phyloP scores from a whole-genome alignment of 64 coral and sea anemone species.

The Trachythela sp. region DNA sequence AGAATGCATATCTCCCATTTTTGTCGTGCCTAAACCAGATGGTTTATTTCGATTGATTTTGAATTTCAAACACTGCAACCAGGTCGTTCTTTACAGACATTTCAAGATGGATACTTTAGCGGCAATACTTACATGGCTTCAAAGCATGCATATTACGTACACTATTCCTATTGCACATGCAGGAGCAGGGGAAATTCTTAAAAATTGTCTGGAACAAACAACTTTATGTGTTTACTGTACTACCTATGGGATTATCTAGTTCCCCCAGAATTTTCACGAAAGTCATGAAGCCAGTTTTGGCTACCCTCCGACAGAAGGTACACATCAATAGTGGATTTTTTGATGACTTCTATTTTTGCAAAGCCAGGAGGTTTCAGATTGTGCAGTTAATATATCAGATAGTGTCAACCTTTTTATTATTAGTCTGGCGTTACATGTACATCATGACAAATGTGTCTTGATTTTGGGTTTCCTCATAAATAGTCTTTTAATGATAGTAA shows the following conservation, averaged over 20 bases:
- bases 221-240: conserved; percentile 17
- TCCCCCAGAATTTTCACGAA: conserved; percentile 52
- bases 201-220: conserved; percentile 23
- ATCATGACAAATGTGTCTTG: conserved; percentile 47
- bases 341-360: conserved; percentile 47
- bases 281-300: conserved; percentile 38
- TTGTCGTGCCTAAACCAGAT: conserved; percentile 49
- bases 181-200: conserved; percentile 42
- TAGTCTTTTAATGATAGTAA: conserved; percentile 4
- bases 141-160: conserved; percentile 56
- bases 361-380: too few species aligned
- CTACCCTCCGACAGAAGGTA: conserved; percentile 22
- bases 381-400: too few species aligned
- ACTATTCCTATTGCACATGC: conserved; percentile 44
- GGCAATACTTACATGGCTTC: conserved; percentile 44
- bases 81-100: conserved; percentile 41
- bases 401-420: too few species aligned
- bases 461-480: conserved; percentile 50
- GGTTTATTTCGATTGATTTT: conserved; percentile 51
- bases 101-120: conserved; percentile 52
- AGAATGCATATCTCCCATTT: conserved; percentile 45
- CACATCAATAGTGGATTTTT: conserved; percentile 32
- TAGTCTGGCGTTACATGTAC: conserved; percentile 33
- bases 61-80: conserved; percentile 61
- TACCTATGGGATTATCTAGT: conserved; percentile 49